Evolutionary conservation across 1,140 invertebrate species (phyloP), one percentile per base, ranked within the genome.

Genomic region (Octopus bimaculoides): DNA sequence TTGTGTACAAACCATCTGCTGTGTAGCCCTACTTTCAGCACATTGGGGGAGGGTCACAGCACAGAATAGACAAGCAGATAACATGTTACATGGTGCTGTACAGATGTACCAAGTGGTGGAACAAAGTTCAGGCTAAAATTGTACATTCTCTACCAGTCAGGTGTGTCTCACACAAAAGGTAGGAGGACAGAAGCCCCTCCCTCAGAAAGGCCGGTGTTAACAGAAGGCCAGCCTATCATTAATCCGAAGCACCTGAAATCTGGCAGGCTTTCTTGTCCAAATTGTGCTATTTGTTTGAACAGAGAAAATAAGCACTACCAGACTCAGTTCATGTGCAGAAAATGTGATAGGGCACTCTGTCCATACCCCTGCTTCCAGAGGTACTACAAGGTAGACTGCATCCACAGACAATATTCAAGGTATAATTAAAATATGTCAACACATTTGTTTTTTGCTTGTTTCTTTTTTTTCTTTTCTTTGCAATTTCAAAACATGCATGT

Each of bases 301-400:
- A 12, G 1, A 61, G 56, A 61, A 1, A 61, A 61, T 1, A 61
- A 61, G 56, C 17, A 17, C 56, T 17, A 61, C 17, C 56, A 61
- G 56, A 61, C 56, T 17, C 17, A 61, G 56, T 61, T 61, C 56
- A 17, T 61, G 56, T 61, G 56, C 17, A 61, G 56, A 61, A 61
- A 61, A 17, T 61, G 56, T 17, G 9, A 61, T 61, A 17, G 9
- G 56, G 56, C 56, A 61, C 56, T 61, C 56, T 61, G 56, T 3
- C 56, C 56, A 61, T 61, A 61, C 56, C 56, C 17, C 26, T 61
- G 56, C 56, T 61, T 61, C 56, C 17, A 61, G 17, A 61, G 56
- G 56, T 61, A 61, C 56, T 61, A 61, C 56, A 61, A 61, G 56
- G 56, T 61, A 61, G 56, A 61, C 56, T 61, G 56, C 17, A 61